phyloP scores from a whole-genome alignment of 2,113 vertebrate genomes.

The Trichechus manatus region DNA sequence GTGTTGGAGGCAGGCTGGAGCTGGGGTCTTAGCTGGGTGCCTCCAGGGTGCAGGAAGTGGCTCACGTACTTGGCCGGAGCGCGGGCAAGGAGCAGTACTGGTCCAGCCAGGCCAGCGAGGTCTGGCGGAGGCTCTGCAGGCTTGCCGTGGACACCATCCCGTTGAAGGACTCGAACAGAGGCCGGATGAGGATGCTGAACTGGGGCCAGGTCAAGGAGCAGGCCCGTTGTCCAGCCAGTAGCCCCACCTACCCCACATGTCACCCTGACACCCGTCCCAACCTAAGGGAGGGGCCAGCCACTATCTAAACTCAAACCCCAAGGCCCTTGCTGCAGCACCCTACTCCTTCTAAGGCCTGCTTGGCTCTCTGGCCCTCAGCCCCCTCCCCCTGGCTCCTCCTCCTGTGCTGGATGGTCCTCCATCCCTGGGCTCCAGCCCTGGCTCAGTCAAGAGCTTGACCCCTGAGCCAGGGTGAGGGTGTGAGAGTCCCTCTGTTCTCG shows the following conservation, averaged over 20 bases:
- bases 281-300: not conserved
- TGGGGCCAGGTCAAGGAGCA: conserved; percentile 90
- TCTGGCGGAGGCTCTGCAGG: conserved; percentile 93
- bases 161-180: conserved; percentile 98
- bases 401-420: not conserved
- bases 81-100: conserved; percentile 96
- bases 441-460: not conserved
- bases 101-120: conserved; percentile 96
- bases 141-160: conserved; percentile 97
- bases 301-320: not conserved
- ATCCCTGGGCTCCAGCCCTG: not conserved
- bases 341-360: not conserved
- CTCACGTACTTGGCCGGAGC: conserved; percentile 94
- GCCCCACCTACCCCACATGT: not conserved
- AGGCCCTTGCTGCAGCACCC: not conserved
- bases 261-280: not conserved
- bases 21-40: not conserved
- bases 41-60: not conserved
- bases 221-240: not conserved
- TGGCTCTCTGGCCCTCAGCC: not conserved
- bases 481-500: not conserved
- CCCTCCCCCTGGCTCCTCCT: not conserved
- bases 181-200: conserved; percentile 98
- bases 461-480: not conserved
- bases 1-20: not conserved